Conservation (phyloP, 2,113 vertebrate species). For the Gasterosteus aculeatus region DNA sequence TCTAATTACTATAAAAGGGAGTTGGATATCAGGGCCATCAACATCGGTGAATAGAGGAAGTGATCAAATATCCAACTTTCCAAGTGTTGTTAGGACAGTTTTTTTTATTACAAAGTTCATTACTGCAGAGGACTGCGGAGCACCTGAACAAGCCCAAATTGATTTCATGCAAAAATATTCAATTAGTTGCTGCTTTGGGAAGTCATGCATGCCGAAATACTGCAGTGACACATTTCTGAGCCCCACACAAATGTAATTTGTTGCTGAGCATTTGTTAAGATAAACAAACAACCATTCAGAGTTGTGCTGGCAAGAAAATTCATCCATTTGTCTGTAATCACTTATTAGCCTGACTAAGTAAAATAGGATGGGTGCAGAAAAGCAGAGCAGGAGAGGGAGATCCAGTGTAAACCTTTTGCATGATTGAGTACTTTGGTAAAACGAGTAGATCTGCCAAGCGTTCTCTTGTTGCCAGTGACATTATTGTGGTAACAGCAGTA, state of each 20-base stretch:
- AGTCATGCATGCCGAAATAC: conserved; percentile 29
- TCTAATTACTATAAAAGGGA: conserved; percentile 57
- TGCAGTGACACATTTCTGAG: conserved; percentile 49
- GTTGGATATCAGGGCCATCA: conserved; percentile 40
- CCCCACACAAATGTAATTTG: conserved; percentile 54
- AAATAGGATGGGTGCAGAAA: conserved; percentile 56
- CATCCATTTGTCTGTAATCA: conserved; percentile 68
- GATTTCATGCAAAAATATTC: conserved; percentile 48
- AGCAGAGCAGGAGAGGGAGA: conserved; percentile 30
- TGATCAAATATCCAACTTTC: conserved; percentile 57
- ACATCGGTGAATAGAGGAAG: conserved; percentile 41
- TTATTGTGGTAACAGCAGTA: conserved; percentile 18
- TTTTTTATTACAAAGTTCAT: conserved; percentile 5
- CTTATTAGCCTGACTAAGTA: conserved; percentile 58
- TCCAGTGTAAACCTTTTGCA: conserved; percentile 24
- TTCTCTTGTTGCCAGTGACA: conserved; percentile 24
- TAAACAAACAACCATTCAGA: conserved; percentile 58
- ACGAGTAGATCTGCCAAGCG: conserved; percentile 1
- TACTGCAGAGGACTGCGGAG: conserved; percentile 4
- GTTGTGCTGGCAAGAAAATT: conserved; percentile 52
- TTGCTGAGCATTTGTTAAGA: conserved; percentile 62
- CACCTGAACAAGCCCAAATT: conserved; percentile 42
- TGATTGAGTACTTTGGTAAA: conserved; percentile 33
- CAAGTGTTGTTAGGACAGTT: conserved; percentile 39
- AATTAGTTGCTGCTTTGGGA: conserved; percentile 44